Percentiles rank a stretch among this genome's conserved stretches.
These are phyloP conservation scores for Pachymerium ferrugineum DNA, from an alignment of 2,888 invertebrate species.

Conservation along the genomic window DNA sequence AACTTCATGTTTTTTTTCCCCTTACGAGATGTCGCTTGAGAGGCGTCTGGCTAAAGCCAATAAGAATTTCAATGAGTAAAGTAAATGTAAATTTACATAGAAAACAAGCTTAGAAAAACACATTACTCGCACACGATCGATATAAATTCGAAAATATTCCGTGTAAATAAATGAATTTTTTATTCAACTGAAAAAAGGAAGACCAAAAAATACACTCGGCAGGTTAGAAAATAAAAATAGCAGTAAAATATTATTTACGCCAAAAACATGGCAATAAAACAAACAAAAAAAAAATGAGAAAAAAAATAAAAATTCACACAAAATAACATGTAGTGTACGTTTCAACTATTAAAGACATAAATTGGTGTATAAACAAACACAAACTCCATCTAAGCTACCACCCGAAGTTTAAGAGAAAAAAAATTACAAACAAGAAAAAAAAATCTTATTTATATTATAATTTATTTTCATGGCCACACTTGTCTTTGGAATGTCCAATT, in stretches of 20 bases:
- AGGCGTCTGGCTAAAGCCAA: too few relatives aligned
- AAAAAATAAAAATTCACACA: background rate
- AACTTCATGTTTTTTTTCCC: too few relatives aligned
- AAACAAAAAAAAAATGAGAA: background rate
- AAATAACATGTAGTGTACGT: background rate
- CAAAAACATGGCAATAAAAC: background rate
- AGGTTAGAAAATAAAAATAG: background rate
- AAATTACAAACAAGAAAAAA: conserved; percentile 16
- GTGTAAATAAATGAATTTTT: conserved; percentile 21
- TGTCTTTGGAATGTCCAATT: conserved; percentile 22
- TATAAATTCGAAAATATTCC: too few relatives aligned
- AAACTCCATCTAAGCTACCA: conserved; percentile 6
- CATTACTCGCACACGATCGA: too few relatives aligned
- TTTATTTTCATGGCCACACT: conserved; percentile 22
- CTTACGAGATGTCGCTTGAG: too few relatives aligned
- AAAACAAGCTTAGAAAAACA: too few relatives aligned
- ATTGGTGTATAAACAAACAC: background rate
- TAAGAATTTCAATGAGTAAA: too few relatives aligned
- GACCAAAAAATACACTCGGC: conserved; percentile 23
- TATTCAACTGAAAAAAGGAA: conserved; percentile 14
- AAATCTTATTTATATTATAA: conserved; percentile 7
- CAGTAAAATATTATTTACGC: background rate
- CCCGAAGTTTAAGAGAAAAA: too few relatives aligned
- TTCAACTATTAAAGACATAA: conserved; percentile 7
- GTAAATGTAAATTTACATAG: too few relatives aligned